Base-by-base conservation (phyloP, 2,888 invertebrate genomes). In the Andrena marginata region DNA sequence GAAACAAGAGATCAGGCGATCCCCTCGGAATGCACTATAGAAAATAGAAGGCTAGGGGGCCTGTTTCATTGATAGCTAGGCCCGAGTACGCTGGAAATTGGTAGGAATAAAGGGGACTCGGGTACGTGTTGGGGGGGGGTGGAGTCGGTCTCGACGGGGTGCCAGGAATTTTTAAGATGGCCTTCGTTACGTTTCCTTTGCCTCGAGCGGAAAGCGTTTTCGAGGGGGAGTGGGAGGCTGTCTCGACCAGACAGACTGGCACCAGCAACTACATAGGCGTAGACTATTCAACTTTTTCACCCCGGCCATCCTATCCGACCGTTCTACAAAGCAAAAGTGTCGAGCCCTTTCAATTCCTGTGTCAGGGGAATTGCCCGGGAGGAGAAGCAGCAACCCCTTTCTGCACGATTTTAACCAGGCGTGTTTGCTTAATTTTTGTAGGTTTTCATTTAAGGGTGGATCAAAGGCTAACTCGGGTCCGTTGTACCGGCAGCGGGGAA, bases 91-190 rank as follows among this genome's bases (percentile, higher is more conserved):
- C 62, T 86, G 81, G 83, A 77, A 85, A 86, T 83, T 79, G 74
- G 71, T 73, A 81, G 73, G 83, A 81, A 83, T 83, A 77, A 84
- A 81, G 62, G 77, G 74, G 59, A 35, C 74, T 26, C 48, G 8
- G 77, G 67, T 63, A 80, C 80, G 83, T 70, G 84, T 82, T 33
- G 89, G 87, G 56, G 89, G 87, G 56, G 90, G 90, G 87, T 89
- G 89, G 88, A 87, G 86, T 85, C 80, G 86, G 77, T 82, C 91
- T 33, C 88, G 49, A 75, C 85, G 82, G 90, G 90, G 89, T 89
- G 88, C 88, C 90, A 89, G 84, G 90, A 90, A 89, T 91, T 91
- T 90, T 90, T 88, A 79, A 89, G 90, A 87, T 85, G 85, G 84
- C 87, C 89, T 89, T 90, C 89, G 91, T 90, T 89, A 89, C 87